Percentiles rank a stretch among this genome's conserved stretches.
These are phyloP conservation scores for Hybognathus amarus DNA, from an alignment of 2,797 vertebrate genomes.

Conservation along the genomic window DNA sequence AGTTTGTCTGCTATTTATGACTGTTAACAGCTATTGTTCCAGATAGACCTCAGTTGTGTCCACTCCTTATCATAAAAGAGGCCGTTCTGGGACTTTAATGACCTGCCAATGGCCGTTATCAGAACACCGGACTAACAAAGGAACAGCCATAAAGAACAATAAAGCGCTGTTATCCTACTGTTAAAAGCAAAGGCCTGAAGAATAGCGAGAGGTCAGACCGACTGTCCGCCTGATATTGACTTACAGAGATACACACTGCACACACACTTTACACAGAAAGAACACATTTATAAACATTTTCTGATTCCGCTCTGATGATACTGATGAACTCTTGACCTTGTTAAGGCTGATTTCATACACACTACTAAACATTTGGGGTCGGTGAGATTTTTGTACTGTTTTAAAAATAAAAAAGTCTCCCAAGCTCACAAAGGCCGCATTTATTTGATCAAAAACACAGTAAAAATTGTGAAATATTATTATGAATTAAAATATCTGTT, in stretches of 20 bases:
- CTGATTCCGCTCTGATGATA: background rate
- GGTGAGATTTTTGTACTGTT: too few species aligned
- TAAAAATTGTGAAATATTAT: background rate
- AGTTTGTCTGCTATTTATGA: slow-evolving; percentile 65
- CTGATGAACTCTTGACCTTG: background rate
- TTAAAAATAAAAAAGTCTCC: background rate
- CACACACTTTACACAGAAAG: slow-evolving; percentile 66
- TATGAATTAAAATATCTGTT: too few species aligned
- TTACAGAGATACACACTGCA: slow-evolving; percentile 75
- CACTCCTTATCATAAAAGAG: slow-evolving; percentile 77
- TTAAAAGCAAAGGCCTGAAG: slow-evolving; percentile 77
- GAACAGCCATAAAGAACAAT: slow-evolving; percentile 77
- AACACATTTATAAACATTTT: slow-evolving; percentile 63
- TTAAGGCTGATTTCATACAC: background rate
- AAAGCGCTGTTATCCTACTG: slow-evolving; percentile 80
- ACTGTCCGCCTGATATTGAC: slow-evolving; percentile 80
- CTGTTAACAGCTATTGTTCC: slow-evolving; percentile 72
- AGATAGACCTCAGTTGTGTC: slow-evolving; percentile 70
- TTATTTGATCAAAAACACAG: background rate
- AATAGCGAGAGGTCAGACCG: slow-evolving; percentile 77
- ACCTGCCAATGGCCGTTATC: slow-evolving; percentile 78
- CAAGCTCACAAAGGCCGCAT: background rate
- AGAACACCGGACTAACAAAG: slow-evolving; percentile 79
- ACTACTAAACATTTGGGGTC: too few species aligned
- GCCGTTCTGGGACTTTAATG: slow-evolving; percentile 78